A percentile compares a stretch with the other conserved stretches of the same genome.
Conservation (phyloP, 2,888 invertebrate genomes). For the Osmoderma eremita region DNA sequence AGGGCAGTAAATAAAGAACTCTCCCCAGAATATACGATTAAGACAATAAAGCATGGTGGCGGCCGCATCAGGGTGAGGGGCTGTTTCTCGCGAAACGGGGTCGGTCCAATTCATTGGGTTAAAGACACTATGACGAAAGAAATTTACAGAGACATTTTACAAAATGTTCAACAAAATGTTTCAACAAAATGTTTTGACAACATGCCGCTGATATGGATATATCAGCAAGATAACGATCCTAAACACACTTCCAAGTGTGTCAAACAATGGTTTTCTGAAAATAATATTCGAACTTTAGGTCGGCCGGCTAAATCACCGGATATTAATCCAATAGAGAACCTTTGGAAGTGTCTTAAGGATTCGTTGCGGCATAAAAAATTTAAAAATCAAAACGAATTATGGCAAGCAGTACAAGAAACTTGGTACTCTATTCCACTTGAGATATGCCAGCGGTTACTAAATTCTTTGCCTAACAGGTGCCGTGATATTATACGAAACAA, state of each 20-base stretch:
- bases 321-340: constrained; percentile 2
- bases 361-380: constrained; percentile 7
- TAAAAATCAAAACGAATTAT: constrained; percentile 8
- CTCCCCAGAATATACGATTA: constrained; percentile 1
- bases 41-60: not conserved
- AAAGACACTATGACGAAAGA: constrained; percentile 7
- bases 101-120: constrained; percentile 3
- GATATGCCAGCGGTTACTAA: not conserved
- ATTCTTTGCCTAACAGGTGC: not conserved
- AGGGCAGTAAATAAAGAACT: constrained; percentile 10
- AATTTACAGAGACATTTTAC: not conserved
- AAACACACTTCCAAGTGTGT: constrained; percentile 19
- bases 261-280: constrained; percentile 6
- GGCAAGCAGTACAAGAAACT: not conserved
- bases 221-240: constrained; percentile 25
- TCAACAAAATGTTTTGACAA: not conserved
- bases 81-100: constrained; percentile 3
- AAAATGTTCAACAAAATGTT: not conserved
- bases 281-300: too few relatives aligned
- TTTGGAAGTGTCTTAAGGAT: constrained; percentile 5
- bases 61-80: constrained; percentile 12
- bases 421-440: constrained; percentile 7
- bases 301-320: too few relatives aligned
- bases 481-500: too few relatives aligned
- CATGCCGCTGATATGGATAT: constrained; percentile 28